Evolutionary conservation across 2,888 invertebrate genomes (phyloP).

Genomic region (Ophion slaviceki): DNA sequence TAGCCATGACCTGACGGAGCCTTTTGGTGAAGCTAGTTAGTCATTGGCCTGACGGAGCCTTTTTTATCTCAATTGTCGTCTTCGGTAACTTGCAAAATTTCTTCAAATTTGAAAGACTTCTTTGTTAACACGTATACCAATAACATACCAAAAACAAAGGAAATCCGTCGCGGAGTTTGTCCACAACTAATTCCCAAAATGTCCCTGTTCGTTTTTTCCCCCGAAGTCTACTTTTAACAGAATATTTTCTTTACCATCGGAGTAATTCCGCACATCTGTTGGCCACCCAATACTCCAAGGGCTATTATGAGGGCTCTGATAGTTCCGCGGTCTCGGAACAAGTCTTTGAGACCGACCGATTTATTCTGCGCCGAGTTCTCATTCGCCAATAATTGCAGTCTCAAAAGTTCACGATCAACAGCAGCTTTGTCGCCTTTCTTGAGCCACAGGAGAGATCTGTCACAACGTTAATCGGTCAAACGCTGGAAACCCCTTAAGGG

Average conservation of each 20-base stretch:
- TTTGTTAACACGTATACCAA: constrained; percentile 62
- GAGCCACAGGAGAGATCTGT: constrained; percentile 77
- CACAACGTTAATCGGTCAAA: too few relatives aligned
- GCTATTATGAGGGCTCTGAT: constrained; percentile 80
- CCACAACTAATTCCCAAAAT: too few relatives aligned
- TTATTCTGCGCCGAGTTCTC: constrained; percentile 66
- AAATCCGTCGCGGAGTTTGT: too few relatives aligned
- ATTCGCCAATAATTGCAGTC: constrained; percentile 73
- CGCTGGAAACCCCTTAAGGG: too few relatives aligned
- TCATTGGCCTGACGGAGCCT: too few relatives aligned
- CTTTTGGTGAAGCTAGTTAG: too few relatives aligned
- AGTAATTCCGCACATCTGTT: constrained; percentile 84
- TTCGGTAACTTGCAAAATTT: too few relatives aligned
- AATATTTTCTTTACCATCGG: too few relatives aligned
- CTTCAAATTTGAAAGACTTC: constrained; percentile 44
- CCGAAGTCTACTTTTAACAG: too few relatives aligned
- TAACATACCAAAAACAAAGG: constrained; percentile 74
- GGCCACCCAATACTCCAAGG: constrained; percentile 80
- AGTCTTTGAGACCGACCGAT: constrained; percentile 76
- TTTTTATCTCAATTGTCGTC: too few relatives aligned
- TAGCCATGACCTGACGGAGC: too few relatives aligned
- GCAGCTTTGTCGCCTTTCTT: constrained; percentile 73
- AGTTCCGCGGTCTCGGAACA: constrained; percentile 80
- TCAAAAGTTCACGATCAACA: constrained; percentile 75
- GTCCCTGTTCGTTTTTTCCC: too few relatives aligned